phyloP scores from a whole-genome alignment of 2,797 vertebrate genomes.

The Crenuchus spilurus region DNA sequence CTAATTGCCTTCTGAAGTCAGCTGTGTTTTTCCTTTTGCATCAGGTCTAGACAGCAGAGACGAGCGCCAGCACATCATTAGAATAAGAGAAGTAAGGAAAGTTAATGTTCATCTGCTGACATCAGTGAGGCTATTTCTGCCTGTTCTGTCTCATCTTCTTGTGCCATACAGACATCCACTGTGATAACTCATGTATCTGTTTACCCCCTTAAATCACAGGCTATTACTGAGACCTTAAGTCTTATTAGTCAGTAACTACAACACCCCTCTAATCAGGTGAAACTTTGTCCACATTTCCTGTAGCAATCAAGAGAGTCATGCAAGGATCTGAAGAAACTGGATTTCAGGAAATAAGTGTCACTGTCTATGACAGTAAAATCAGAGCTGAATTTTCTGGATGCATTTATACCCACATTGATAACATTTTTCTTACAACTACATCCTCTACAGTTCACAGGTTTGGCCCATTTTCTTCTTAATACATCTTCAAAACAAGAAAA shows the following conservation, averaged over 20 bases:
- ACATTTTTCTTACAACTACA: too few relatives aligned
- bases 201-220: too few relatives aligned
- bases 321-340: too few relatives aligned
- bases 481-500: neutral
- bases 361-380: too few relatives aligned
- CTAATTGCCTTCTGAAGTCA: neutral
- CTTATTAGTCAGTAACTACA: neutral
- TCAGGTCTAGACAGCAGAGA: conserved; percentile 21
- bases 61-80: neutral
- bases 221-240: neutral
- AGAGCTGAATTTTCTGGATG: too few relatives aligned
- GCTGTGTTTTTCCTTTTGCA: conserved; percentile 15
- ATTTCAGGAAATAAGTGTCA: too few relatives aligned
- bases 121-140: neutral
- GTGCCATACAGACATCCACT: too few relatives aligned
- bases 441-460: too few relatives aligned
- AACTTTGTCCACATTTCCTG: neutral
- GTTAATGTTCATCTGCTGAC: neutral
- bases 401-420: too few relatives aligned
- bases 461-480: neutral
- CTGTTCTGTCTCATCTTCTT: neutral
- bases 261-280: neutral
- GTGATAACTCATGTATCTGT: too few relatives aligned
- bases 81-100: neutral
- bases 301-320: neutral